Base-by-base conservation (phyloP, 2,888 invertebrate genomes). In the Formica aserva region DNA sequence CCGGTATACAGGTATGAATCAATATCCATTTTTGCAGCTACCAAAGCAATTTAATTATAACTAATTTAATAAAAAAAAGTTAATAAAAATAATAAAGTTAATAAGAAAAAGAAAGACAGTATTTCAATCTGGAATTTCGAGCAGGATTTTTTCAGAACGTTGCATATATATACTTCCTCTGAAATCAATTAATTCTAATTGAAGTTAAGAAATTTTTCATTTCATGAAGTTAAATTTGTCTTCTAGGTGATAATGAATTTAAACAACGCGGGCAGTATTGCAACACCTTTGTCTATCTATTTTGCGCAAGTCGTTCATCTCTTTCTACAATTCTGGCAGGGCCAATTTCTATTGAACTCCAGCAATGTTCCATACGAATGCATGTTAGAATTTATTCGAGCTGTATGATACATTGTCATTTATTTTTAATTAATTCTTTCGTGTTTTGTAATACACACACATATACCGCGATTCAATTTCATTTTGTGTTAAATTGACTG, bases 311-410 rank as follows among this genome's bases (percentile, higher is more conserved):
- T 74, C 18, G 18, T 15, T 18, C 57, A 60, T 60, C 18, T 74
- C 13, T 74, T 60, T 41, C n/a, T 74, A 29, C 72, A 74, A 74
- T 74, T 60, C 26, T 74, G 72, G 60, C 72, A 74, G 41, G 72
- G 41, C 15, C 72, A 74, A 32, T 74, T 74, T 41, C 9, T 74
- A 11, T 29, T 74, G 13, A 57, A 74, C 26, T 74, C 60, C 29
- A 74, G 41, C 29, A 18, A 8, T n/a, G 4, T 74, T n/a, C 72
- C 60, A 5, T 74, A 41, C 26, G 29, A 74, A 13, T 60, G 26
- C n/a, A 74, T 74, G 60, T 74, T 60, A 62, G 60, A 41, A 26
- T 13, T 41, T 32, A 9, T 60, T 38, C 18, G 18, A 48, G 18
- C 6, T 41, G 11, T 41, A 11, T 41, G 13, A 41, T 41, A 41